Evolutionary conservation across 92 coral and sea anemone species (phyloP).

Genomic region (Porites evermanni): DNA sequence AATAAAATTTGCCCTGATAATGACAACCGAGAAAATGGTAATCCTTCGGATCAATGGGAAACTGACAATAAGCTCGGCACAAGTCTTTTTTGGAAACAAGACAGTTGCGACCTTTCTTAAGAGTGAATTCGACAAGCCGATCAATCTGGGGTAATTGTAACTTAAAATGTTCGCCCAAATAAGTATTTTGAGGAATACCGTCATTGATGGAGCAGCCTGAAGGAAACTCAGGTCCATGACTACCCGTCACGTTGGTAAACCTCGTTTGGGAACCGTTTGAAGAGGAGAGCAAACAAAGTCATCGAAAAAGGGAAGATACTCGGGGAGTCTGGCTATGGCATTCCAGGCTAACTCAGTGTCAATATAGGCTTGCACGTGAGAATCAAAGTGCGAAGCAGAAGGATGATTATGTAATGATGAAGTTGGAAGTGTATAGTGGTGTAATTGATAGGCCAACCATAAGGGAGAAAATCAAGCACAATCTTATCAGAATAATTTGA

Average conservation of each 20-base stretch:
- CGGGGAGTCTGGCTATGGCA: slow-evolving; percentile 42
- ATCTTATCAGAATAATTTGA: slow-evolving; percentile 6
- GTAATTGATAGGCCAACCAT: slow-evolving; percentile 14
- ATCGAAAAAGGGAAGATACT: slow-evolving; percentile 11
- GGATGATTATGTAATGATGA: slow-evolving; percentile 48
- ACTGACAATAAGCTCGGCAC: no score
- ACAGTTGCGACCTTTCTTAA: no score
- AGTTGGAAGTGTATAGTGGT: not conserved
- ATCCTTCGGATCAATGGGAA: slow-evolving; percentile 26
- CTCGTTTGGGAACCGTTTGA: slow-evolving; percentile 54
- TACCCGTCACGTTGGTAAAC: slow-evolving; percentile 24
- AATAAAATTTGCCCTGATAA: no score
- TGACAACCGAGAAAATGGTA: no score
- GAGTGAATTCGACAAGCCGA: no score
- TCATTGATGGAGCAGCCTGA: slow-evolving; percentile 27
- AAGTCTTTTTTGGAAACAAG: no score
- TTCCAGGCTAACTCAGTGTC: slow-evolving; percentile 9
- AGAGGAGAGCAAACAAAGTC: slow-evolving; percentile 43
- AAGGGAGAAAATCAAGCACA: not conserved
- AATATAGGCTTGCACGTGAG: slow-evolving; percentile 18
- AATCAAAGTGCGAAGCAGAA: slow-evolving; percentile 17
- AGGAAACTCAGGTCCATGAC: slow-evolving; percentile 60
- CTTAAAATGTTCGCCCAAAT: slow-evolving; percentile 29
- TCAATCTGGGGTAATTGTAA: slow-evolving; percentile 24
- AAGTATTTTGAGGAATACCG: slow-evolving; percentile 34